Conservation (phyloP, 2,113 vertebrate genomes). For the Mobula birostris region DNA sequence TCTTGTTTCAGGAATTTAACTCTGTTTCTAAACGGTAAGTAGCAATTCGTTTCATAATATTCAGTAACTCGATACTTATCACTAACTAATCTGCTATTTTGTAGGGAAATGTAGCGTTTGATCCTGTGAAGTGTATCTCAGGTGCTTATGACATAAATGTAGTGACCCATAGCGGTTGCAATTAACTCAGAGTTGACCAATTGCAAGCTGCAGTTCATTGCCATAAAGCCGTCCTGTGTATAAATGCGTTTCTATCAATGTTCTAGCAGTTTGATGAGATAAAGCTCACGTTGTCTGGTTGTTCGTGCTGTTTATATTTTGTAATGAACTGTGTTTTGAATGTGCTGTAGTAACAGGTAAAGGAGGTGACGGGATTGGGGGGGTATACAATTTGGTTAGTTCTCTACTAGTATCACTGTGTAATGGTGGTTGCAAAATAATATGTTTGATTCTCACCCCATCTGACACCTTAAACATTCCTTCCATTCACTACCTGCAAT, state of each 20-base stretch:
- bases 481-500: too few species aligned
- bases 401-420: too few species aligned
- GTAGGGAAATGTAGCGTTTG: too few species aligned
- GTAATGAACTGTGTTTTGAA: background rate
- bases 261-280: background rate
- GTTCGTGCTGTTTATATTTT: background rate
- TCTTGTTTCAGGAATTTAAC: conserved; percentile 35
- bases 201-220: background rate
- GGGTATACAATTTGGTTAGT: too few species aligned
- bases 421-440: too few species aligned
- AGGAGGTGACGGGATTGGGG: background rate
- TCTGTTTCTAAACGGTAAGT: conserved; percentile 12
- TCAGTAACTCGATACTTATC: background rate
- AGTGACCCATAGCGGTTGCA: background rate
- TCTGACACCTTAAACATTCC: too few species aligned
- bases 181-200: background rate
- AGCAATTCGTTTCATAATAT: background rate
- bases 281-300: background rate
- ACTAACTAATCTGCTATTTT: too few species aligned
- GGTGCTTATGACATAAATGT: too few species aligned
- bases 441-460: too few species aligned
- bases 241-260: background rate
- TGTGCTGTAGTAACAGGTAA: background rate
- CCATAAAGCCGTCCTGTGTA: background rate
- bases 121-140: too few species aligned